A percentile compares a stretch with the other conserved stretches of the same genome.
Conservation (phyloP, 2,113 vertebrate genomes). For the Fulica atra region DNA sequence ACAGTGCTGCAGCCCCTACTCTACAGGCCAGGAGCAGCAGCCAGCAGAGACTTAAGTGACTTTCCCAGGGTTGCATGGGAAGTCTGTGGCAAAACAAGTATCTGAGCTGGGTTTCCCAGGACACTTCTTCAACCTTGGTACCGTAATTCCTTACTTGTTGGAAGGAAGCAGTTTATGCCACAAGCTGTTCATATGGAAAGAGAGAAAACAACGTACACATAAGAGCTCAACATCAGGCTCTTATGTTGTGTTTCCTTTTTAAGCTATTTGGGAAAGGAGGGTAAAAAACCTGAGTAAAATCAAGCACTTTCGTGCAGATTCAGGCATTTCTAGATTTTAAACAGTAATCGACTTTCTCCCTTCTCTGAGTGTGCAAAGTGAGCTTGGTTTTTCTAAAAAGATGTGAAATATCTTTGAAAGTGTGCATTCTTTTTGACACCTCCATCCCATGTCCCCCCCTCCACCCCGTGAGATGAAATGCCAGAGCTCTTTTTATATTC, state of each 20-base stretch:
- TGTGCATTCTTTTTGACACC: background rate
- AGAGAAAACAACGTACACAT: background rate
- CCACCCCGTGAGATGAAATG: no score
- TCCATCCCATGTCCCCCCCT: no score
- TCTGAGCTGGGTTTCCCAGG: background rate
- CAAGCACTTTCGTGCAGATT: background rate
- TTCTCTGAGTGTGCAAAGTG: background rate
- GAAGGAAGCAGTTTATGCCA: background rate
- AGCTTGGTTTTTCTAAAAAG: background rate
- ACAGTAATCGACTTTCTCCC: background rate
- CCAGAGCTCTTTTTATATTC: background rate
- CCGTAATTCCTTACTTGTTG: background rate
- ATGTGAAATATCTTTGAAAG: background rate
- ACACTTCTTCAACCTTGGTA: rapidly evolving
- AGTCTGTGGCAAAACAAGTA: background rate
- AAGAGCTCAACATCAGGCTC: background rate
- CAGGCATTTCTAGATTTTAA: background rate
- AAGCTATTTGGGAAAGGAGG: background rate
- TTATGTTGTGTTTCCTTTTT: background rate
- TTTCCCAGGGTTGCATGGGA: background rate
- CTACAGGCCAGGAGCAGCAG: background rate
- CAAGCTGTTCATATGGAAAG: background rate
- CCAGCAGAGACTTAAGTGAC: background rate
- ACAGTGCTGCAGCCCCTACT: background rate
- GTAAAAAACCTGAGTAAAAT: background rate